Evolutionary conservation across 2,797 vertebrate species (phyloP).

Genomic region (Hypotaenidia philippensis): DNA sequence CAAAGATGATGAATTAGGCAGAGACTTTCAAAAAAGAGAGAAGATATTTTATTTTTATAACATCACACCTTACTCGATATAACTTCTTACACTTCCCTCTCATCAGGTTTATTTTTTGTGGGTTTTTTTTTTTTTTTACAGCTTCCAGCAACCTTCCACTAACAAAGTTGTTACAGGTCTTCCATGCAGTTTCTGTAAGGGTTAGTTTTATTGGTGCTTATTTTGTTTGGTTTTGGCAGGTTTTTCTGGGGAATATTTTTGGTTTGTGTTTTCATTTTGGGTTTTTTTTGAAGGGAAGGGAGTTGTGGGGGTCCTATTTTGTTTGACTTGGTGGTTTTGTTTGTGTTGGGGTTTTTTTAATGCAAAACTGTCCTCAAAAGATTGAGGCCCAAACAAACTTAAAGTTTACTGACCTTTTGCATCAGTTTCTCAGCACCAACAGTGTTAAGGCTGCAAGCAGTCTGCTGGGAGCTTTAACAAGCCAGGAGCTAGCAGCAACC

Average conservation of each 20-base stretch:
- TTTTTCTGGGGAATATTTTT: not conserved
- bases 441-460: not conserved
- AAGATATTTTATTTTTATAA: not conserved
- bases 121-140: not conserved
- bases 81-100: not conserved
- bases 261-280: not conserved
- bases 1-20: not conserved
- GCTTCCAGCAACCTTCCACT: not conserved
- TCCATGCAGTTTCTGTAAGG: not conserved
- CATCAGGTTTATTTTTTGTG: not conserved
- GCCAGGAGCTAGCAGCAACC: not conserved
- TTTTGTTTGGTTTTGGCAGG: not conserved
- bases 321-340: not conserved
- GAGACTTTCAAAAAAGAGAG: not conserved
- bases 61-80: not conserved
- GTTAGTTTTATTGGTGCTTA: not conserved
- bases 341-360: not conserved
- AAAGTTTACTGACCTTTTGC: conserved; percentile 54
- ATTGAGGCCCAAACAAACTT: conserved; percentile 40
- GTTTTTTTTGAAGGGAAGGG: rapidly evolving
- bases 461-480: conserved; percentile 36
- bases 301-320: too few relatives aligned
- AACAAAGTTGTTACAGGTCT: not conserved
- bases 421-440: not conserved
- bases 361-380: conserved; percentile 3